Evolutionary conservation across 35 echinoderm and acorn worm species (phyloP), one percentile per base, ranked within the genome.

Genomic region (Diadema setosum): DNA sequence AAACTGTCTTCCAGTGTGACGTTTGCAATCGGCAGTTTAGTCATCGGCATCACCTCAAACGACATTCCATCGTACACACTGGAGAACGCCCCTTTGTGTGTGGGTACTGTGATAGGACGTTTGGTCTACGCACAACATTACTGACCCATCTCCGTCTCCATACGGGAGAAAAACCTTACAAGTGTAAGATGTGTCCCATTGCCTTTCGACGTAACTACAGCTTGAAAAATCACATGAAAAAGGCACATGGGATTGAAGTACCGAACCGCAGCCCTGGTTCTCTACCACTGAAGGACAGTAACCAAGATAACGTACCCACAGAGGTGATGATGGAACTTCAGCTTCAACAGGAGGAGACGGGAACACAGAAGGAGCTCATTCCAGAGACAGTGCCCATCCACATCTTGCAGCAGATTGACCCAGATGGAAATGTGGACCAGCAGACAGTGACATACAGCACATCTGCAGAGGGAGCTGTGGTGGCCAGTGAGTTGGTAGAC

Each of bases 131-230:
- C 12, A 59, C 70, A 20, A 80, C 55, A 14, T 42, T 89, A 12
- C 45, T 39, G 3, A 55, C 49, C 17, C 87, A 89, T 61, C 50
- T 60, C 18, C 45, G 87, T 16, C 74, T 81, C 30, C 87, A 89
- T n/a, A 89, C 87, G 20, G 87, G 87, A 41, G 87, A 89, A 31
- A 89, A 89, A 39, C 87, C 87, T 24, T 89, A 89, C 55, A 89
- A 89, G 65, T 89, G 87, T 58, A 39, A 80, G 16, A 20, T 63
- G 16, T 89, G 87, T 89, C 73, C 73, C 21, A 26, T 82, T 14
- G 56, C 74, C 27, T 86, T 86, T 23, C 58, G 57, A 23, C 83
- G 61, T n/a, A 86, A 86, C 36, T 61, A 65, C 58, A 86, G 83
- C 61, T 27, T 86, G 60, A 86, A 86, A 64, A 86, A 64, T 26